Evolutionary conservation across 2,797 vertebrate genomes (phyloP), one percentile per base, ranked within the genome.

Genomic region (Buphagus erythrorhynchus): DNA sequence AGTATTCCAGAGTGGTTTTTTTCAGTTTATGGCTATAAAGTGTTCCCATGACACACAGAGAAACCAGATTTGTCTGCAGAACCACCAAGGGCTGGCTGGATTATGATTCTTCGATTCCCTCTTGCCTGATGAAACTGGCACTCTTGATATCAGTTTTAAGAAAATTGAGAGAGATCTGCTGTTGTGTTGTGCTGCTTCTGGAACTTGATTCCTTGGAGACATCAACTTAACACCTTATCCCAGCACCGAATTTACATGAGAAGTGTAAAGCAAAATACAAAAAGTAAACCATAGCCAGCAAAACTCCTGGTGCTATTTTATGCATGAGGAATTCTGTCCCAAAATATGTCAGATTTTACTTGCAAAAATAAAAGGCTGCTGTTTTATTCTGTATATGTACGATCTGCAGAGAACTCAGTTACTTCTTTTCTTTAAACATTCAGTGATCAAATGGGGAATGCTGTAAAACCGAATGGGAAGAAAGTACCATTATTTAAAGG

Each of bases 401-500:
- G 95, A 83, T 95, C 95, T 95, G 91, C 95, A 97, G 97, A 95
- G 96, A 95, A 89, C 95, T 93, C 95, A 94, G 90, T 91, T 91
- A 63, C 94, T 97, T 97, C 97, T 95, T 94, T 87, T 49, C 84
- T 81, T 91, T 74, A 92, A 92, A 78, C 97, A 97, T 96, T 89
- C 96, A 86, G 80, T 91, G 96, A 98, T 96, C 93, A 94, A 97
- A 96, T 73, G 93, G 59, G 90, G 97, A 97, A 97, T 95, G 96
- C 96, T 97, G 96, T 95, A 95, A 95, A 97, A 96, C 90, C 87
- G 0, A 97, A 98, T 38, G 71, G 94, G 96, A 96, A 96, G 97
- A 97, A 97, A 97, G 97, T 96, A 97, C 97, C 97, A 97, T 98
- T 97, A 98, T 98, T 98, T 98, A 97, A 98, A 98, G 97, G 96